phyloP scores from a whole-genome alignment of 2,797 vertebrate species.

The Sebastes taczanowskii region DNA sequence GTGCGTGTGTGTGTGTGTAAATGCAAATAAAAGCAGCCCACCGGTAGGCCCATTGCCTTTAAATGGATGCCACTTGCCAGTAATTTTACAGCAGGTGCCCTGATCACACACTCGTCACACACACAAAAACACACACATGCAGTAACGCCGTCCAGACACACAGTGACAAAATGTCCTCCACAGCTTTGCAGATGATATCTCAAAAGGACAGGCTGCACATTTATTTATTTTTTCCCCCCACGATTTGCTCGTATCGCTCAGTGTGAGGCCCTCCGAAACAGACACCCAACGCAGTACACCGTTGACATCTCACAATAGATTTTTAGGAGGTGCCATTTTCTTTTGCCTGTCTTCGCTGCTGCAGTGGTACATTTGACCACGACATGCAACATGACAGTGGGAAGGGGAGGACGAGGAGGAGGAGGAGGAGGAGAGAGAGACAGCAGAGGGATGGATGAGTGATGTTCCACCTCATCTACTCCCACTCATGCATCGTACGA shows the following conservation, averaged over 20 bases:
- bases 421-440: too few species aligned
- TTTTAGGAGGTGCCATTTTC: conserved; percentile 38
- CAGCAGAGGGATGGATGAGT: neutral
- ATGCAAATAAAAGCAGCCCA: conserved; percentile 66
- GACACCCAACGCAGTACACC: neutral
- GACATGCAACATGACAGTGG: conserved; percentile 24
- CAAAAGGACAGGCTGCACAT: conserved; percentile 9
- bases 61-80: conserved; percentile 64
- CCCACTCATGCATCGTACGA: conserved; percentile 61
- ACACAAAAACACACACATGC: neutral
- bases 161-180: conserved; percentile 78
- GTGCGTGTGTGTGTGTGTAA: conserved; percentile 3
- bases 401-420: neutral
- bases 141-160: conserved; percentile 11
- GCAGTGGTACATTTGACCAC: conserved; percentile 32
- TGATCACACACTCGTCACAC: conserved; percentile 31
- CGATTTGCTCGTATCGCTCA: conserved; percentile 3
- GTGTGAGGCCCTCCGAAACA: conserved; percentile 7
- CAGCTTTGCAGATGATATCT: conserved; percentile 50
- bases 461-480: conserved; percentile 67
- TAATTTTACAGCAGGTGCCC: conserved; percentile 71
- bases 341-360: neutral
- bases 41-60: conserved; percentile 55
- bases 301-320: neutral
- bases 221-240: neutral